These are phyloP conservation scores for Platycheirus rosarum DNA, from an alignment of 2,888 invertebrate species.

Conservation along the genomic window DNA sequence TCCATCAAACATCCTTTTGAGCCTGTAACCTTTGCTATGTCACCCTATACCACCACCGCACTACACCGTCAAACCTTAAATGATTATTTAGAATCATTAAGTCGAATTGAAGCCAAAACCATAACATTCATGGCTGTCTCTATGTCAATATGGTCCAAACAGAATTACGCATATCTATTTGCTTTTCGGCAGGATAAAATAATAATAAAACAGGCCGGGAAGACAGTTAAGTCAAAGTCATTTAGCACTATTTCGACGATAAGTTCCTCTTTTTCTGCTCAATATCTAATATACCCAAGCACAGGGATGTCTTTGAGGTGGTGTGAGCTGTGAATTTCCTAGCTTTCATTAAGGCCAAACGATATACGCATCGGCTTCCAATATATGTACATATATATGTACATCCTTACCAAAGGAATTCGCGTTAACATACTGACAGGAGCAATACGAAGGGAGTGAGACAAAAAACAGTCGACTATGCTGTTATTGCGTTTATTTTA, in stretches of 20 bases:
- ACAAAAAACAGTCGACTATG: slow-evolving; percentile 25
- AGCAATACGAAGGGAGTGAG: slow-evolving; percentile 10
- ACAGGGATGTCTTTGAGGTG: slow-evolving; percentile 35
- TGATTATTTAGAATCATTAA: slow-evolving; percentile 69
- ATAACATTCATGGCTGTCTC: background rate
- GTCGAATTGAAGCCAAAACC: slow-evolving; percentile 60
- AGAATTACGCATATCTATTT: slow-evolving; percentile 47
- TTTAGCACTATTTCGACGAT: slow-evolving; percentile 57
- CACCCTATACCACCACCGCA: slow-evolving; percentile 27
- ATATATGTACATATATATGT: background rate
- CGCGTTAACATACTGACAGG: slow-evolving; percentile 30
- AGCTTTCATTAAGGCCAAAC: slow-evolving; percentile 62
- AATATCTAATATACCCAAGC: background rate
- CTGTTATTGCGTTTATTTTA: slow-evolving; percentile 53
- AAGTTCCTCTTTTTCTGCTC: slow-evolving; percentile 32
- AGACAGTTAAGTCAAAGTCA: slow-evolving; percentile 58
- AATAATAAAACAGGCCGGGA: slow-evolving; percentile 25
- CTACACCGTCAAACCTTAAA: slow-evolving; percentile 32
- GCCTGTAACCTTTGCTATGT: slow-evolving; percentile 67
- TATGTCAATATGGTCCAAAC: slow-evolving; percentile 23
- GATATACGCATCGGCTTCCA: slow-evolving; percentile 63
- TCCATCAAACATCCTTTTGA: slow-evolving; percentile 66
- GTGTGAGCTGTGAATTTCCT: slow-evolving; percentile 10
- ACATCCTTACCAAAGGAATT: slow-evolving; percentile 22
- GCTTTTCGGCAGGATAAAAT: slow-evolving; percentile 45